These are phyloP conservation scores for Leucoraja ocellata DNA, from an alignment of 2,797 vertebrate genomes.

Conservation along the genomic window DNA sequence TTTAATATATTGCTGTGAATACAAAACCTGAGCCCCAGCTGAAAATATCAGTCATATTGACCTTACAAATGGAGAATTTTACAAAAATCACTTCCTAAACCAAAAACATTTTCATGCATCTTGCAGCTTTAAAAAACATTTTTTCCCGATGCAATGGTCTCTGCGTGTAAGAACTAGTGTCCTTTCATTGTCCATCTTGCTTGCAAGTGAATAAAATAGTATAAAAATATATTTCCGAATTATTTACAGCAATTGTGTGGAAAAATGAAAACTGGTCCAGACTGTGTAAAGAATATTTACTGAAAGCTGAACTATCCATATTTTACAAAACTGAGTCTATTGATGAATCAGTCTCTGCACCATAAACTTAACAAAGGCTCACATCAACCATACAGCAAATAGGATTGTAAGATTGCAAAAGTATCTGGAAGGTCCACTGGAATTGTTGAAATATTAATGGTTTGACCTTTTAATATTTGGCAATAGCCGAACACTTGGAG, in stretches of 20 bases:
- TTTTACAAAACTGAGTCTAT: not conserved
- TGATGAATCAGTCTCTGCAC: not conserved
- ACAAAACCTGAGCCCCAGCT: not conserved
- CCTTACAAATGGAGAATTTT: not conserved
- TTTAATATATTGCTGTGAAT: not conserved
- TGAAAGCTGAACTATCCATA: not conserved
- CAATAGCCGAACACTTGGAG: not conserved
- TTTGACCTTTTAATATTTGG: too few species aligned
- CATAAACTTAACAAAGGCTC: not conserved
- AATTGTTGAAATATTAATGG: too few species aligned
- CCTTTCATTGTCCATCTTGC: not conserved
- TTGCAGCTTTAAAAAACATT: not conserved
- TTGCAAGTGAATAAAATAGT: conserved; percentile 1
- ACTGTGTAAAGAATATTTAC: not conserved
- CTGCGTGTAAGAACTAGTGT: not conserved
- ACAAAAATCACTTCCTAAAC: too few species aligned
- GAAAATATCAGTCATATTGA: not conserved
- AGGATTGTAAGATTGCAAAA: not conserved
- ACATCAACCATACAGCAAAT: not conserved
- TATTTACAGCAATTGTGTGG: not conserved
- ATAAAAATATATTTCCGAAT: not conserved
- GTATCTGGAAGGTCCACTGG: too few species aligned
- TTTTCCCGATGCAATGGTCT: not conserved
- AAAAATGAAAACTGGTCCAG: not conserved
- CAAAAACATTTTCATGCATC: not conserved